phyloP scores from a whole-genome alignment of 2,113 vertebrate species.

The Labeo rohita region DNA sequence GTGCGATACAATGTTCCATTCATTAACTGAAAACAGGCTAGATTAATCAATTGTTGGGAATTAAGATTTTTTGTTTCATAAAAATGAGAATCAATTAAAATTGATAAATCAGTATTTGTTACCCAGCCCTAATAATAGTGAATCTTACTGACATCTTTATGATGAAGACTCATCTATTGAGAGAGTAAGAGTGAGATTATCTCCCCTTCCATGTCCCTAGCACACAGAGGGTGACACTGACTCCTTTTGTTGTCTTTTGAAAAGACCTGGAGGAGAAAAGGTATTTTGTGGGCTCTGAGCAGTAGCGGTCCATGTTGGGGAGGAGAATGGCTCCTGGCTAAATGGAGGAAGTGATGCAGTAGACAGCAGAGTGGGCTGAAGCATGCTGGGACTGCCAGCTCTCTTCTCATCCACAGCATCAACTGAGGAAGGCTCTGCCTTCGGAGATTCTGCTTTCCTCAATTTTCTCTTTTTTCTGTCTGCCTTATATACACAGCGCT shows the following conservation, averaged over 20 bases:
- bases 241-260: slow-evolving; percentile 42
- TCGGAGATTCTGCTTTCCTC: not conserved
- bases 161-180: slow-evolving; percentile 13
- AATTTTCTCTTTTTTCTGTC: not conserved
- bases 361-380: slow-evolving; percentile 45
- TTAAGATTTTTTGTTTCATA: too few species aligned
- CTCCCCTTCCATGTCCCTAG: slow-evolving; percentile 19
- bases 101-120: too few species aligned
- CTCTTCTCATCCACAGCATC: slow-evolving; percentile 29
- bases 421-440: not conserved
- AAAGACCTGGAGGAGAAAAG: slow-evolving; percentile 37
- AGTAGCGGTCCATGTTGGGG: slow-evolving; percentile 27
- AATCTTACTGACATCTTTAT: too few species aligned
- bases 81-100: too few species aligned
- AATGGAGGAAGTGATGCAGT: slow-evolving; percentile 40
- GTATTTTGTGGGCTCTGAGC: slow-evolving; percentile 24
- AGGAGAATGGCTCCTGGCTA: slow-evolving; percentile 46
- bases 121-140: too few species aligned
- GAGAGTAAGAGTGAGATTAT: not conserved
- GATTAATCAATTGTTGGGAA: too few species aligned
- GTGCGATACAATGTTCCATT: too few species aligned
- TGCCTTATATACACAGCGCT: not conserved
- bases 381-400: slow-evolving; percentile 53
- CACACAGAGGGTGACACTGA: slow-evolving; percentile 39
- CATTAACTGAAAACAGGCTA: too few species aligned